These are phyloP conservation scores for Priocnemis perturbator DNA, from an alignment of 2,888 invertebrate species.

Conservation along the genomic window DNA sequence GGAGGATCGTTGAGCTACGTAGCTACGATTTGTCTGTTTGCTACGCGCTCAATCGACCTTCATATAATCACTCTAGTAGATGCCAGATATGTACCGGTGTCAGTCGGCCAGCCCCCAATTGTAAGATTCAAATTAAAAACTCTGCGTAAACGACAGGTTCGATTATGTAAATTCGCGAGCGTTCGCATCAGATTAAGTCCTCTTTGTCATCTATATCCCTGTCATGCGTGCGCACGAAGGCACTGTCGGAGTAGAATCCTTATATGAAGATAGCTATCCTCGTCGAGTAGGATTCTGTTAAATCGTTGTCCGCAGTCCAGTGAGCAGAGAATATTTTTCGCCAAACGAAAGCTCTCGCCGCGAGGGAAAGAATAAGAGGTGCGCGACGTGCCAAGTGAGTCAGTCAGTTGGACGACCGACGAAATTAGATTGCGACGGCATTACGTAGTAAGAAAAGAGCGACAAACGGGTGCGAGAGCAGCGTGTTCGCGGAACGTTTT, in stretches of 20 bases:
- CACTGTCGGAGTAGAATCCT: no score
- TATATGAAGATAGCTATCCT: no score
- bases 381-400: constrained; percentile 58
- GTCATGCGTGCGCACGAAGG: no score
- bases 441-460: constrained; percentile 35
- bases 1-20: no score
- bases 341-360: constrained; percentile 27
- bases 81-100: no score
- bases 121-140: no score
- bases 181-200: background rate
- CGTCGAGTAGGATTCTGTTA: no score
- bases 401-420: constrained; percentile 56
- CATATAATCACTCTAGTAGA: no score
- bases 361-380: constrained; percentile 30
- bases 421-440: constrained; percentile 56
- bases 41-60: no score
- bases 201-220: background rate
- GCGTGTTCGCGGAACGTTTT: constrained; percentile 33
- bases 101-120: no score
- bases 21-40: no score
- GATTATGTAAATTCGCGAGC: background rate
- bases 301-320: background rate
- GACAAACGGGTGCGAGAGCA: constrained; percentile 26
- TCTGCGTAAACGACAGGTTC: background rate
- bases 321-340: constrained; percentile 32